Base-by-base conservation (phyloP, 2,888 invertebrate genomes). In the Synanthedon myopaeformis region DNA sequence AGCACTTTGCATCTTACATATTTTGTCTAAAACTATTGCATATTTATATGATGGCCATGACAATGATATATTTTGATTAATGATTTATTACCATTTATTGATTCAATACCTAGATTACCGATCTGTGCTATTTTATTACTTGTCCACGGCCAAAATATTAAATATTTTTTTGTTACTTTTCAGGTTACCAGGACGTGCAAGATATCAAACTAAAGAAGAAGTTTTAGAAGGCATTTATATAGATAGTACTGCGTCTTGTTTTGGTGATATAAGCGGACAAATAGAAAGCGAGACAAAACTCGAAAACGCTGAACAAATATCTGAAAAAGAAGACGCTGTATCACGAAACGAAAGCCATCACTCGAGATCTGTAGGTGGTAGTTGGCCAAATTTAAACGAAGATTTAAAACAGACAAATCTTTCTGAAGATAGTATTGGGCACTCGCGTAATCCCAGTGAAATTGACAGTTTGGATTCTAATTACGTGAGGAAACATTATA, bases 401-500 rank as follows among this genome's bases (percentile, higher is more conserved):
- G 85, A 86, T 59, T 62, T 70, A 51, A 86, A 85, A 66, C 82
- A 73, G 59, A 79, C 71, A 53, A 80, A 82, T 61, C 69, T 81
- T 53, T 84, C 85, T n/a, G 87, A 88, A 74, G 88, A 86, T 57
- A 86, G 86, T 58, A 80, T 87, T 54, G 79, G 82, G 3, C 84
- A 84, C 62, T 88, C 88, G 13, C 81, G 85, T 14, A 88, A 88
- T 59, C 88, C 85, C 42, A 89, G 88, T 64, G 89, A 89, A 74
- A 87, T 89, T 56, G 90, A 90, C 63, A 90, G 89, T 69, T 75
- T 90, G 62, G 89, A 90, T 71, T 89, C 89, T 2, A 89, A 89
- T 65, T 89, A 88, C 76, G 88, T 89, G 49, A 82, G 89, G 62
- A 89, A 89, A 70, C 87, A 89, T 65, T 89, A 89, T 55, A 84